These are phyloP conservation scores for Anableps anableps DNA, from an alignment of 2,797 vertebrate species.

Conservation along the genomic window DNA sequence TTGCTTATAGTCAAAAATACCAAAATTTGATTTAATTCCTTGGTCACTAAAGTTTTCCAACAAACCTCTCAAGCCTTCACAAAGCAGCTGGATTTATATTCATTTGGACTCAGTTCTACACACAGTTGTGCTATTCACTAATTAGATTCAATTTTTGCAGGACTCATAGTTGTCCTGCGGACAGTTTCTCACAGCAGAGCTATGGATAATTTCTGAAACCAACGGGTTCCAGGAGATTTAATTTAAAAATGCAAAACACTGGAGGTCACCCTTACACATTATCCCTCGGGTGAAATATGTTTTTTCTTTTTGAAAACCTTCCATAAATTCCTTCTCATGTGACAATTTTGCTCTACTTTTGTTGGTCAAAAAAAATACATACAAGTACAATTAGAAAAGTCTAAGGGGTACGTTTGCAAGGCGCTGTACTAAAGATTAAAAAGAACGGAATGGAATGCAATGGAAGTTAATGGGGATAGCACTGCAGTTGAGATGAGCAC, in stretches of 20 bases:
- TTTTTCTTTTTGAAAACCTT: background rate
- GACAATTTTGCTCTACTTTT: background rate
- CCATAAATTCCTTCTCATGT: background rate
- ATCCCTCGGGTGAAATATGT: background rate
- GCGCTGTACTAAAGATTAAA: background rate
- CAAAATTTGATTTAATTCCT: background rate
- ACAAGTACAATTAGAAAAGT: background rate
- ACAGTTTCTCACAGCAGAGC: background rate
- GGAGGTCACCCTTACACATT: background rate
- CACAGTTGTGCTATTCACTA: background rate
- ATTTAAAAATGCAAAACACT: background rate
- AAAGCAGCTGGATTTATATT: background rate
- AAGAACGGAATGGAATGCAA: background rate
- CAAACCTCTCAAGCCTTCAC: background rate
- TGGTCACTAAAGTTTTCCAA: background rate
- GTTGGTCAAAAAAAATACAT: background rate
- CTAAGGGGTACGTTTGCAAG: background rate
- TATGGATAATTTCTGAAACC: background rate
- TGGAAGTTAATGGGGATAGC: background rate
- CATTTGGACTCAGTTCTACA: background rate
- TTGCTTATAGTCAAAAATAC: background rate
- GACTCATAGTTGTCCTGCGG: background rate
- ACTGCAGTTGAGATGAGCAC: conserved; percentile 34
- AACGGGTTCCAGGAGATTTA: background rate
- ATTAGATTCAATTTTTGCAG: background rate